phyloP scores from a whole-genome alignment of 2,888 invertebrate genomes.

The Copidosoma aretas region DNA sequence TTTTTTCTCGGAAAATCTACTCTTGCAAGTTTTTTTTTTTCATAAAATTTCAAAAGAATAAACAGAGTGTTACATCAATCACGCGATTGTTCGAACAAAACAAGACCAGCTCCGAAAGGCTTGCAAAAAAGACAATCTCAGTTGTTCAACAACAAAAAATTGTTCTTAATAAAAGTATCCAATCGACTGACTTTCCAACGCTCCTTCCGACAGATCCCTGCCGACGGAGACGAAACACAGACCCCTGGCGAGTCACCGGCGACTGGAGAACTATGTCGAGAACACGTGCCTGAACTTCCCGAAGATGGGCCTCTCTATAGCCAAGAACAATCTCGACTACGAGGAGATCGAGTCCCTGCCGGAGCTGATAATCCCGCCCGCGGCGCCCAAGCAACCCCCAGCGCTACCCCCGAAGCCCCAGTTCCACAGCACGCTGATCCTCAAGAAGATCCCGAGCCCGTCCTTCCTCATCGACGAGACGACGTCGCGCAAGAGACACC shows the following conservation, averaged over 20 bases:
- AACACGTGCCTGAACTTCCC: slow-evolving; percentile 59
- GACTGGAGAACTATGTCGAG: slow-evolving; percentile 57
- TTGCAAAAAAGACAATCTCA: no score
- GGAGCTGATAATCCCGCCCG: slow-evolving; percentile 59
- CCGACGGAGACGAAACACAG: neutral
- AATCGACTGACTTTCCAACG: neutral
- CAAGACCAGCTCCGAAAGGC: no score
- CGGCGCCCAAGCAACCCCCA: slow-evolving; percentile 69
- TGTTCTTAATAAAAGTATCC: no score
- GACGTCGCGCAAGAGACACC: slow-evolving; percentile 50
- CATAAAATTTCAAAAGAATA: no score
- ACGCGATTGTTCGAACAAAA: no score
- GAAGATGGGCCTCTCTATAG: slow-evolving; percentile 55
- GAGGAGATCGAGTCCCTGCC: slow-evolving; percentile 60
- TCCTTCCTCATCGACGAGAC: slow-evolving; percentile 60
- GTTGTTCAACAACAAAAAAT: no score
- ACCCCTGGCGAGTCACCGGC: slow-evolving; percentile 47
- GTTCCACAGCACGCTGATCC: slow-evolving; percentile 65
- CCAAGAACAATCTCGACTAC: slow-evolving; percentile 58
- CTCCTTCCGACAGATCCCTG: slow-evolving; percentile 20
- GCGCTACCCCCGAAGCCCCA: slow-evolving; percentile 75
- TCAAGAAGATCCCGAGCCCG: slow-evolving; percentile 61
- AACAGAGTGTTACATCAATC: no score
- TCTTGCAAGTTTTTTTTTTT: no score
- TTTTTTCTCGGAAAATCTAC: no score